Evolutionary conservation across 2,888 invertebrate species (phyloP).

Genomic region (Muscina levida): DNA sequence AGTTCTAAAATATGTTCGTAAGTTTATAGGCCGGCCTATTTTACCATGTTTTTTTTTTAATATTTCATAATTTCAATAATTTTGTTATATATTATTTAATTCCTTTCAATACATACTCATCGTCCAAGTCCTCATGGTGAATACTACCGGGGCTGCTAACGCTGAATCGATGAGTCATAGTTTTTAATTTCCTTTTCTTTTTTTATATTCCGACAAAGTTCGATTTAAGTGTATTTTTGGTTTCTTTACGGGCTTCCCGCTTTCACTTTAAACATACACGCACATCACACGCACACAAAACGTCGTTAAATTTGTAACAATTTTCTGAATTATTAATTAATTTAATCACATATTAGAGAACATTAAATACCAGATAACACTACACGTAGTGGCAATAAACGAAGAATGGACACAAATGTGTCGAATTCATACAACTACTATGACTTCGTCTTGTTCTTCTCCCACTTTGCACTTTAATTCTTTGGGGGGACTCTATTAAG

Average conservation of each 20-base stretch:
- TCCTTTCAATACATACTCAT: conserved; percentile 58
- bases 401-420: background rate
- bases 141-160: conserved; percentile 52
- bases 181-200: background rate
- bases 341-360: conserved; percentile 15
- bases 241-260: background rate
- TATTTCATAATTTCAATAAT: background rate
- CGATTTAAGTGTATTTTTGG: background rate
- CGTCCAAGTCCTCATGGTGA: conserved; percentile 43
- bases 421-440: background rate
- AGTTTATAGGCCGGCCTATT: too few species aligned
- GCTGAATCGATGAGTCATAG: conserved; percentile 56
- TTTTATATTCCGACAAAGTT: background rate
- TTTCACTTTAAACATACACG: too few species aligned
- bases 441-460: background rate
- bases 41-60: too few species aligned
- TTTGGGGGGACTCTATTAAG: background rate
- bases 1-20: background rate
- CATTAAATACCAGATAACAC: background rate
- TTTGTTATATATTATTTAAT: background rate
- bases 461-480: background rate
- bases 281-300: background rate
- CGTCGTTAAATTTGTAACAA: background rate
- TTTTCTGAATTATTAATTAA: background rate
- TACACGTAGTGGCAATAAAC: too few species aligned